phyloP scores from a whole-genome alignment of 2,113 vertebrate genomes.

The Anhinga anhinga region DNA sequence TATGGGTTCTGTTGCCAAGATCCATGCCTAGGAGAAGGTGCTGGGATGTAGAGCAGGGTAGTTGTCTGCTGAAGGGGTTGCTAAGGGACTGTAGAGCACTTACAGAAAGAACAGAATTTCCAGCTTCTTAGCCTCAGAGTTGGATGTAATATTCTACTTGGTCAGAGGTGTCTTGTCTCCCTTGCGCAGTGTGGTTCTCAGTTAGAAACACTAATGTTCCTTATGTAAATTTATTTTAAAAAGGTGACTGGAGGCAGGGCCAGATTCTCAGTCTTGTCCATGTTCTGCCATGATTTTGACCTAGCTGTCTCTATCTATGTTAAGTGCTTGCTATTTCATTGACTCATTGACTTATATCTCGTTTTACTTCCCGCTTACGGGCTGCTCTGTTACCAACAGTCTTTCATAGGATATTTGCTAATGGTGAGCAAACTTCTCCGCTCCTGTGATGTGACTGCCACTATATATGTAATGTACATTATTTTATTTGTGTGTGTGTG shows the following conservation, averaged over 20 bases:
- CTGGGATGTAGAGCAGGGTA: background rate
- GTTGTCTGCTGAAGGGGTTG: background rate
- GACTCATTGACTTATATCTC: constrained; percentile 78
- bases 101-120: background rate
- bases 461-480: constrained; percentile 35
- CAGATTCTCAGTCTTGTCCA: background rate
- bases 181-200: background rate
- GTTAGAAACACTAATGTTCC: background rate
- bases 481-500: background rate
- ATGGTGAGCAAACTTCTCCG: constrained; percentile 80
- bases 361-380: constrained; percentile 83
- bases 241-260: background rate
- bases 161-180: background rate
- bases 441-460: constrained; percentile 70
- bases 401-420: constrained; percentile 90
- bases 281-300: background rate
- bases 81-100: background rate
- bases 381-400: constrained; percentile 85
- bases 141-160: accelerated
- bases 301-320: constrained; percentile 60
- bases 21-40: background rate
- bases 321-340: constrained; percentile 76
- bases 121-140: background rate
- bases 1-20: background rate
- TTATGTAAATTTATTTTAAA: background rate